Base-by-base conservation (phyloP, 2,797 vertebrate genomes). In the Chelon labrosus region DNA sequence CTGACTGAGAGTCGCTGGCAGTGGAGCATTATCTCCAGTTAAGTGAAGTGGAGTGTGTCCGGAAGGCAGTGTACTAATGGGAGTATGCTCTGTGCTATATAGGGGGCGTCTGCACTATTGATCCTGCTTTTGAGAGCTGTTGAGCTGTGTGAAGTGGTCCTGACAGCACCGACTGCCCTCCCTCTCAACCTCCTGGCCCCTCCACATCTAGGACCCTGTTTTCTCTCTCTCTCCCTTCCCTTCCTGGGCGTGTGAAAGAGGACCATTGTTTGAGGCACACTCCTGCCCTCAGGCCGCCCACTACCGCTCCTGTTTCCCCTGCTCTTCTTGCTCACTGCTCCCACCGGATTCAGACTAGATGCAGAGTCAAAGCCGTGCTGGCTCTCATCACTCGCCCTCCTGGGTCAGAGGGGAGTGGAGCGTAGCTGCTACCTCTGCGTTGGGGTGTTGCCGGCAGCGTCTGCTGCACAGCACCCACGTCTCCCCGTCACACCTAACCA, bases 261-360 rank as follows among this genome's bases (percentile, higher is more conserved):
- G 80, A 85, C 94, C 94, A 95, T 97, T 98, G 97, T 99, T 91
- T 41, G 56, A 95, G 95, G 91, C 96, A 94, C 97, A 94, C 95
- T 96, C 94, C 93, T 92, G 92, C 94, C 95, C 94, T 92, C 88
- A 94, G 95, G 95, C 92, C 91, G 89, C 91, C 95, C 94, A 94
- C 88, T 91, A 87, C 93, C 54, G 49, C 57, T 90, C 91, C 94
- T 39, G 38, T 79, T 84, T 38, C 80, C 75, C 65, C 78, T 73
- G 66, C 88, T 82, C 70, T 63, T 75, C 75, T 82, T 69, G 77
- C 86, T 92, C 44, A 27, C 68, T 68, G 65, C 84, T 69, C 80
- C 70, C 31, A 51, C 83, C 75, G 68, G 68, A 79, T 66, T 82
- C 77, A 92, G 93, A 95, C 93, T 93, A 95, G 93, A 96, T 93